Evolutionary conservation across 2,113 vertebrate genomes (phyloP).

Genomic region (Petaurus breviceps): DNA sequence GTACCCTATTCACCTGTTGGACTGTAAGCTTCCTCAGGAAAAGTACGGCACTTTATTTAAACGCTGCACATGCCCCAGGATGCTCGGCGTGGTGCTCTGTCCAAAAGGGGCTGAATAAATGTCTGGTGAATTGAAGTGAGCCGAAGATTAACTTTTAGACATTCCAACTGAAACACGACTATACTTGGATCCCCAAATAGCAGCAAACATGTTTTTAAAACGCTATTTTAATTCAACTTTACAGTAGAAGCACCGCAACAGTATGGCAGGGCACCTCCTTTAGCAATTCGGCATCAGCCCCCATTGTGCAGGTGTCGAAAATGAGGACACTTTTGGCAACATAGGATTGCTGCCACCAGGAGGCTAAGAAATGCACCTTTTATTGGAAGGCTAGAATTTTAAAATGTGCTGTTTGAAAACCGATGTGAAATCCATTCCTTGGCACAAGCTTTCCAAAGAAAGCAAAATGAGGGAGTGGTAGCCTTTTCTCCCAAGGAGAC

Average conservation of each 20-base stretch:
- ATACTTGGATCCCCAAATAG: constrained; percentile 4
- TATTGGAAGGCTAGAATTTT: constrained; percentile 41
- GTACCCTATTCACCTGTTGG: not conserved
- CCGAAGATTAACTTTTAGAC: constrained; percentile 28
- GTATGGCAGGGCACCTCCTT: constrained; percentile 18
- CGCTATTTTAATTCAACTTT: constrained; percentile 22
- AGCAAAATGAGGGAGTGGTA: constrained; percentile 9
- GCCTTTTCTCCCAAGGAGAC: not conserved
- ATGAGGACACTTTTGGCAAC: constrained; percentile 53
- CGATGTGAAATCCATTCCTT: constrained; percentile 48
- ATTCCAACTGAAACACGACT: constrained; percentile 31
- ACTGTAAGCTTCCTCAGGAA: not conserved
- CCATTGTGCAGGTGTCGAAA: constrained; percentile 49
- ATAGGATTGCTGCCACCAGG: constrained; percentile 69
- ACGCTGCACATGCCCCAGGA: not conserved
- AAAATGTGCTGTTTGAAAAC: constrained; percentile 49
- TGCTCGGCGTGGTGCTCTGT: not conserved
- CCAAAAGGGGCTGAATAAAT: not conserved
- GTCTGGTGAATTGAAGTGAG: not conserved
- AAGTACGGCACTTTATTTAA: not conserved
- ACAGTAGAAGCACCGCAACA: constrained; percentile 16
- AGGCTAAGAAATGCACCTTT: constrained; percentile 66
- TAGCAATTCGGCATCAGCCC: constrained; percentile 44
- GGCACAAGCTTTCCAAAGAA: constrained; percentile 36
- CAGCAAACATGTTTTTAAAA: constrained; percentile 2